Evolutionary conservation across 2,113 vertebrate species (phyloP).

Genomic region (Lagenorhynchus albirostris): DNA sequence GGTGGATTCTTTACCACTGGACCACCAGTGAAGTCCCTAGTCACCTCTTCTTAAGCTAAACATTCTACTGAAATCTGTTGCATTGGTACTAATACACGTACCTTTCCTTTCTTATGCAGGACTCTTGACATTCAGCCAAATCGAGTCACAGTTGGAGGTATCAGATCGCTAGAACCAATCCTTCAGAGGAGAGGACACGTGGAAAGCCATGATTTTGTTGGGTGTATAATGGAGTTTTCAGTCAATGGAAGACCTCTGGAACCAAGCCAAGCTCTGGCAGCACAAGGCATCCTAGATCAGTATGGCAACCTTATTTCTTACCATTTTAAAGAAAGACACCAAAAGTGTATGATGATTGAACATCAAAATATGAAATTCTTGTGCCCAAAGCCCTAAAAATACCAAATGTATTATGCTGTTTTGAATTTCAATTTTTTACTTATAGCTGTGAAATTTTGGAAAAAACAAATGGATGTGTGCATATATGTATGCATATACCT

Average conservation of each 20-base stretch:
- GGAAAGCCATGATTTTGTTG: slow-evolving; percentile 95
- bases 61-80: neutral
- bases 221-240: slow-evolving; percentile 99
- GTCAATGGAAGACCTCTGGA: slow-evolving; percentile 97
- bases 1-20: no score
- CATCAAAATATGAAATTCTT: neutral
- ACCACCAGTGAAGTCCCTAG: no score
- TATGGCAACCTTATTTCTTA: slow-evolving; percentile 75
- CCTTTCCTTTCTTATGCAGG: slow-evolving; percentile 80
- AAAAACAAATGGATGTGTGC: neutral
- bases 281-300: slow-evolving; percentile 95
- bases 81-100: neutral
- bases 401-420: neutral
- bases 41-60: neutral
- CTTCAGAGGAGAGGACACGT: slow-evolving; percentile 94
- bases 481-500: neutral
- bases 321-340: neutral
- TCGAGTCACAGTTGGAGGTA: slow-evolving; percentile 93
- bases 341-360: neutral
- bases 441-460: neutral
- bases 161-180: slow-evolving; percentile 90
- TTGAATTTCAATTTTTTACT: neutral
- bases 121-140: slow-evolving; percentile 97
- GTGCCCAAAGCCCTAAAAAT: neutral
- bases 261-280: slow-evolving; percentile 93